Evolutionary conservation across 2,113 vertebrate species (phyloP), one percentile per base, ranked within the genome.

Genomic region (Aleadryas rufinucha): DNA sequence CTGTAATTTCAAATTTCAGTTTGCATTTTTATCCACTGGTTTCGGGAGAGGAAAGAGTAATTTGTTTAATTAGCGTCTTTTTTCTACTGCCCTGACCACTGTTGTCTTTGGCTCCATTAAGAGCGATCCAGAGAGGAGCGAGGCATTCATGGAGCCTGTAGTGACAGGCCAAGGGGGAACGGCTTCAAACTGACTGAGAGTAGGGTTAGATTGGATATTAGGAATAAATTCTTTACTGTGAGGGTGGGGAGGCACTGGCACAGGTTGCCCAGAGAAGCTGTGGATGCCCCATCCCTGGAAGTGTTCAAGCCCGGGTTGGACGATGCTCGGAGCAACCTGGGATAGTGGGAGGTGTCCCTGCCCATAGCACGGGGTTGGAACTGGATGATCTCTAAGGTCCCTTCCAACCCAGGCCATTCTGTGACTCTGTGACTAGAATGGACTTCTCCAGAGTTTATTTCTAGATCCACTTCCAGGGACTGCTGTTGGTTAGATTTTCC

Each of bases 111-210:
- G 11, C 20, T 75, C 31, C 3, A 5, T 35, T 57, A 57, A 31
- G 45, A 49, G 10, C 0, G 0, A 13, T 59, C 23, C 4, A 19
- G 30, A 56, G 28, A 9, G 12, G 42, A 61, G n/a, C 0, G 16
- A 8, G 0, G 0, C 5, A 14, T 41, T 70, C 60, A 7, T 2
- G 26, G 65, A 68, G 30, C 78, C n/a, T 35, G 5, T 0, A 19
- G 28, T 16, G 70, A 27, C 39, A 60, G 50, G 39, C 21, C 24
- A 26, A 31, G 54, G 41, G 28, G 14, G 7, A 41, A 16, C 35
- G 78, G 39, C 87, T 89, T 60, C 45, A 53, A 39, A 24, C 39
- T 68, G 78, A 4, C 24, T n/a, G 30, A 41, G 11, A 45, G 26
- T 2, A 27, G 53, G 30, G 9, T 68, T 69, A 26, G 16, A 27